Percentiles rank a stretch among this genome's conserved stretches.
Evolutionary conservation across 2,888 invertebrate genomes (phyloP).

Genomic region (Miltochrista miniata): DNA sequence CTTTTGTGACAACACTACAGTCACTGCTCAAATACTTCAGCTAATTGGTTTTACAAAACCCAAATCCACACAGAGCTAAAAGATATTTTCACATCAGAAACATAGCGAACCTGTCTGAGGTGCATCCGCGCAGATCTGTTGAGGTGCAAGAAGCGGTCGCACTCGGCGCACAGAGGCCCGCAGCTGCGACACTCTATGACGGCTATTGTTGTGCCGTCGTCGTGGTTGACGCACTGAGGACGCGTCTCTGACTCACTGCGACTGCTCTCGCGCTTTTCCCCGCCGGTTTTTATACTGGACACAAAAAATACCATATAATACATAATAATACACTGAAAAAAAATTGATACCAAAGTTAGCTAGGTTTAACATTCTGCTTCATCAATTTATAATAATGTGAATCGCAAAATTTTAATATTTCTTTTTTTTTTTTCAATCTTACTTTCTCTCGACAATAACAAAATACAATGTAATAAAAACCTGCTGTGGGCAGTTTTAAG

Average conservation of each 20-base stretch:
- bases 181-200: constrained; percentile 96
- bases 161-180: constrained; percentile 97
- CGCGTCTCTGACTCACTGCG: constrained; percentile 76
- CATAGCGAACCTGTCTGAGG: constrained; percentile 86
- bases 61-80: background rate
- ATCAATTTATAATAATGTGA: no score
- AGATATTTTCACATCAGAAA: background rate
- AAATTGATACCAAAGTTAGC: no score
- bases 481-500: no score
- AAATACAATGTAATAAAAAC: no score
- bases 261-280: constrained; percentile 50
- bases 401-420: no score
- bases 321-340: no score
- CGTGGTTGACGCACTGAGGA: constrained; percentile 97
- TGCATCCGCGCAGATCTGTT: constrained; percentile 94
- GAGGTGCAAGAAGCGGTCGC: constrained; percentile 97
- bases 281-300: constrained; percentile 45
- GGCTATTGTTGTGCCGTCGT: constrained; percentile 96
- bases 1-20: no score
- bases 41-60: no score
- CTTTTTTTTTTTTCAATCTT: no score
- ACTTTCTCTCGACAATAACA: no score
- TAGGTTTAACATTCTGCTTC: no score
- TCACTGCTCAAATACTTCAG: no score
- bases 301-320: background rate